Base-by-base conservation (phyloP, 2,797 vertebrate genomes). In the Glyptemys insculpta region DNA sequence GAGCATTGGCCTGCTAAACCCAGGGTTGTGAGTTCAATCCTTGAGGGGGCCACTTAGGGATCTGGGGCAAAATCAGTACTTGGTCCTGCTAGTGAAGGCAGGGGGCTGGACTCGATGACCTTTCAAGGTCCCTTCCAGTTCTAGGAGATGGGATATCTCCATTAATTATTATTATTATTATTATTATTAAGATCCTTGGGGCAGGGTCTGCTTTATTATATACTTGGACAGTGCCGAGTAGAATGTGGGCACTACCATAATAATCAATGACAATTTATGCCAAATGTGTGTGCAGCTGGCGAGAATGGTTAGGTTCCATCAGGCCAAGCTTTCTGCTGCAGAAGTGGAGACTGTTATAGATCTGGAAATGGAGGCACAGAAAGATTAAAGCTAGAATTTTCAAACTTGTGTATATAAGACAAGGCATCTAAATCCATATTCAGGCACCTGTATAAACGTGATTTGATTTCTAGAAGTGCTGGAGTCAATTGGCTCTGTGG, bases 401-500 rank as follows among this genome's bases (percentile, higher is more conserved):
- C 1, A 3, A 12, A 16, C 62, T 23, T 86, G 53, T 52, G 27
- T 3, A 0, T 49, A 78, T 2, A 31, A 72, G 2, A 56, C 6
- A 18, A 19, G 25, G 10, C 5, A 53, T 34, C 25, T 47, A 29
- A 78, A 52, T 25, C 50, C 11, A 1, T 31, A 3, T 2, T 18
- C 65, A 37, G 78, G 78, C 34, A 53, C 50, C 31, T 18, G 18
- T 6, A 3, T 10, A 5, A 59, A 54, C 47, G 34, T 0, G 34
- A 56, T 2, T 14, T 0, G 11, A 52, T 7, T 47, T 23, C 34
- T 50, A 74, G 31, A 86, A 62, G 57, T 2, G 50, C 11, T 0
- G 0, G 16, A 23, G 50, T 12, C 7, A 5, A 0, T 56, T 44
- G 79, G 56, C 23, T 47, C 11, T 2, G 4, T 10, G 14, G 4